Conservation (phyloP, 2,797 vertebrate genomes). For the Prunella strophiata region DNA sequence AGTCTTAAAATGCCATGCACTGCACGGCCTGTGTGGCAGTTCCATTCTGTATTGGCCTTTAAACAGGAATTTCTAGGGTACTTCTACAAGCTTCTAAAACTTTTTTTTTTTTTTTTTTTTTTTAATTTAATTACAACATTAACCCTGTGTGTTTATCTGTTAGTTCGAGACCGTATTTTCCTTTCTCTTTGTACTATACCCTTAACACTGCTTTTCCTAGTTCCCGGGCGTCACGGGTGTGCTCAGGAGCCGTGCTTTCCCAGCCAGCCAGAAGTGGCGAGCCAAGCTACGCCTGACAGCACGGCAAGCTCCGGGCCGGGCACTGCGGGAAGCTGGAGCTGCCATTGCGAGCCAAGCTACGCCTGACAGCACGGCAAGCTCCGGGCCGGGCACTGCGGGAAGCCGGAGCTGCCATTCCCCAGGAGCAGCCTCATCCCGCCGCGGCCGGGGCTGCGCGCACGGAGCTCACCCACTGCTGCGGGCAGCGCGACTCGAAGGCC, state of each 20-base stretch:
- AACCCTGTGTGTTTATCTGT: neutral
- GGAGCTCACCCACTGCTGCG: constrained; percentile 89
- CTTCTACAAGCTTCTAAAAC: neutral
- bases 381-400: rapidly evolving
- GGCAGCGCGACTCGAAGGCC: constrained; percentile 85
- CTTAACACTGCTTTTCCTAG: rapidly evolving
- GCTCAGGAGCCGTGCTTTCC: too few relatives aligned
- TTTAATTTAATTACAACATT: rapidly evolving
- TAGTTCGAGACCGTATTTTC: rapidly evolving
- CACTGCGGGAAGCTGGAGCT: rapidly evolving
- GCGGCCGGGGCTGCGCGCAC: neutral
- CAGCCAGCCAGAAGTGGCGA: rapidly evolving
- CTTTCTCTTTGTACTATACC: neutral
- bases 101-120: neutral
- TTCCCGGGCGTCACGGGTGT: rapidly evolving
- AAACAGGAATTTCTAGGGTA: neutral
- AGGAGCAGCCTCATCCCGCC: rapidly evolving
- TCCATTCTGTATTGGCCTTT: rapidly evolving
- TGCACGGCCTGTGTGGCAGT: rapidly evolving
- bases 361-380: rapidly evolving
- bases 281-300: rapidly evolving
- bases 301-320: neutral
- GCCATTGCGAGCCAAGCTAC: rapidly evolving
- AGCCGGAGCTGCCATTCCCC: rapidly evolving
- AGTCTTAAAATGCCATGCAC: neutral